Conservation (phyloP, 2,888 invertebrate genomes). For the Pseudococcus viburni region DNA sequence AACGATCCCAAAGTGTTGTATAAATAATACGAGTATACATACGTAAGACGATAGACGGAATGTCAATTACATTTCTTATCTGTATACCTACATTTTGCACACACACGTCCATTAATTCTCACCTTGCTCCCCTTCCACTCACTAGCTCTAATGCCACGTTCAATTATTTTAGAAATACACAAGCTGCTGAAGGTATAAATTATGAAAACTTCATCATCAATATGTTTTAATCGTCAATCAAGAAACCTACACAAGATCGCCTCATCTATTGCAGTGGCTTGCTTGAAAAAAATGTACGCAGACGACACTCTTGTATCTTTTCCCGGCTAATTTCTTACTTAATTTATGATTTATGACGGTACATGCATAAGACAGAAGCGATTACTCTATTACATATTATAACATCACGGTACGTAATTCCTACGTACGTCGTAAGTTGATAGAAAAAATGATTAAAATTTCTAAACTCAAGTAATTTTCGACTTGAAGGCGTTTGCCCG, state of each 20-base stretch:
- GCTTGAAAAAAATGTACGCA: not conserved
- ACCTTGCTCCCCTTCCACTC: not conserved
- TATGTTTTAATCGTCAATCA: slow-evolving; percentile 15
- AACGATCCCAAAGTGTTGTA: not conserved
- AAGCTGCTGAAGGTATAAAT: no score
- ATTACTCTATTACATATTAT: not conserved
- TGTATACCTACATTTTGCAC: not conserved
- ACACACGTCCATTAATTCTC: not conserved
- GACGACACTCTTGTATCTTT: not conserved
- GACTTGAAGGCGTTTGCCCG: not conserved
- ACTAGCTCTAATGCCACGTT: not conserved
- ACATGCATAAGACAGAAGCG: not conserved
- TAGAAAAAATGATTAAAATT: not conserved
- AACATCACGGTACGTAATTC: not conserved
- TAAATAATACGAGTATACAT: not conserved
- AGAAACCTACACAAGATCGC: not conserved
- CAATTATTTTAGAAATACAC: not conserved
- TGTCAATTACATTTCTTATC: slow-evolving; percentile 24
- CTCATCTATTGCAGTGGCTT: not conserved
- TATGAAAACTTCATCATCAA: not conserved
- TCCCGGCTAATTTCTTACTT: not conserved
- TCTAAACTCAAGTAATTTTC: not conserved
- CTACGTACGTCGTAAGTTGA: not conserved
- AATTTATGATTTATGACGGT: not conserved
- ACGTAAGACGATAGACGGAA: not conserved